Percentiles rank a stretch among this genome's conserved stretches.
Conservation (phyloP, 2,888 invertebrate genomes). For the Tolmerus cingulatus region DNA sequence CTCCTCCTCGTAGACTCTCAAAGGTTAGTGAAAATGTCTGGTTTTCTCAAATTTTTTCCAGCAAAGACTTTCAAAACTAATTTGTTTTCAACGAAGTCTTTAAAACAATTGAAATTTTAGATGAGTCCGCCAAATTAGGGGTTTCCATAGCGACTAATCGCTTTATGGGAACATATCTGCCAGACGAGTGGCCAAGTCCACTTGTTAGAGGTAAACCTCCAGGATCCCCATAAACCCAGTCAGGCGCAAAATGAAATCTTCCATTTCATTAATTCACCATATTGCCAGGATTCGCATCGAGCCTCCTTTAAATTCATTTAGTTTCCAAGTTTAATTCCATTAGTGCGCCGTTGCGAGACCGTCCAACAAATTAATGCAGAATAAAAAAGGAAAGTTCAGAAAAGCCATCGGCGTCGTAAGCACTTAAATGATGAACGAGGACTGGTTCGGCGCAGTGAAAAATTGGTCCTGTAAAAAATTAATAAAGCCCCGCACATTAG, state of each 20-base stretch:
- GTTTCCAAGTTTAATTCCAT: not conserved
- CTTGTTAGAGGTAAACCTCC: not conserved
- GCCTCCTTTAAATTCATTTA: not conserved
- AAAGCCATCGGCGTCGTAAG: not conserved
- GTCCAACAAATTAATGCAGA: not conserved
- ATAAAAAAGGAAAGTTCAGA: not conserved
- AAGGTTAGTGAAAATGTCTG: not conserved
- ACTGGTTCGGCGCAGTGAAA: not conserved
- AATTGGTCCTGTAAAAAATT: not conserved
- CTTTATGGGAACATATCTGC: not conserved
- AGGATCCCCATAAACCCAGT: not conserved
- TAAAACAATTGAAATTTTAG: not conserved
- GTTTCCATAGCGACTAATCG: not conserved
- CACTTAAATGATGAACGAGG: not conserved
- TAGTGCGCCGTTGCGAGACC: not conserved
- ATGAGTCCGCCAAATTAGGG: not conserved
- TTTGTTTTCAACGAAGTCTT: not conserved
- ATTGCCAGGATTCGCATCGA: not conserved
- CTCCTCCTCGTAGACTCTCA: too few species aligned
- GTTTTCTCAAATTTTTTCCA: not conserved
- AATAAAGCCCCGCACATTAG: constrained; percentile 13
- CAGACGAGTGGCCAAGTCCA: not conserved
- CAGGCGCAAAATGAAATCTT: constrained; percentile 8
- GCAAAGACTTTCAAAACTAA: not conserved
- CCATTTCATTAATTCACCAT: constrained; percentile 12